Percentiles rank a stretch among this genome's conserved stretches.
These are phyloP conservation scores for Tipula vernalis DNA, from an alignment of 2,888 invertebrate species.

Conservation along the genomic window DNA sequence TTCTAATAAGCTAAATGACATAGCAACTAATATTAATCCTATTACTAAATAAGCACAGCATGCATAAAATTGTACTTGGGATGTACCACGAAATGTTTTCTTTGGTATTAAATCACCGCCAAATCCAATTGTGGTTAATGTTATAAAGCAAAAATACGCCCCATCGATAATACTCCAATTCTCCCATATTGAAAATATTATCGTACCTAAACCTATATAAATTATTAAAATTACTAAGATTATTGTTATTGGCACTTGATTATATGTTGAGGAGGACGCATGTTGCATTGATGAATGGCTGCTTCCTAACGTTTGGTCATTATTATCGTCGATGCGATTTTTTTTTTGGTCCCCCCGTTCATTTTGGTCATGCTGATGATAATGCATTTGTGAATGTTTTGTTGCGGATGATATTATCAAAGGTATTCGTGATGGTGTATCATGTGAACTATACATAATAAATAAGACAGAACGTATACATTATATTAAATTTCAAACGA, in stretches of 20 bases:
- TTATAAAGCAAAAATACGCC: conserved; percentile 75
- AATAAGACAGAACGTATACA: neutral
- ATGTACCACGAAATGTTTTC: conserved; percentile 33
- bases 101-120: conserved; percentile 62
- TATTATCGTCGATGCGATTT: conserved; percentile 13
- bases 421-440: conserved; percentile 65
- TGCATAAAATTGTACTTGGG: conserved; percentile 55
- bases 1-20: conserved; percentile 73
- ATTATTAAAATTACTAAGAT: conserved; percentile 54
- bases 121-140: conserved; percentile 70
- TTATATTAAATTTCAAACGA: neutral
- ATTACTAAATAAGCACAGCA: conserved; percentile 68
- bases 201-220: conserved; percentile 65
- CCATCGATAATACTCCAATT: conserved; percentile 71
- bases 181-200: conserved; percentile 66
- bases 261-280: conserved; percentile 16
- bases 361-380: conserved; percentile 11
- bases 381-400: conserved; percentile 12
- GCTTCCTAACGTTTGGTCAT: conserved; percentile 10
- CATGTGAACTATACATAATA: conserved; percentile 43
- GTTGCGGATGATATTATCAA: conserved; percentile 42
- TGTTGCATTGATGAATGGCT: conserved; percentile 23
- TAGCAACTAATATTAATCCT: conserved; percentile 68
- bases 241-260: conserved; percentile 46
- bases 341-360: conserved; percentile 18